Evolutionary conservation across 2,797 vertebrate genomes (phyloP).

Genomic region (Alauda arvensis): DNA sequence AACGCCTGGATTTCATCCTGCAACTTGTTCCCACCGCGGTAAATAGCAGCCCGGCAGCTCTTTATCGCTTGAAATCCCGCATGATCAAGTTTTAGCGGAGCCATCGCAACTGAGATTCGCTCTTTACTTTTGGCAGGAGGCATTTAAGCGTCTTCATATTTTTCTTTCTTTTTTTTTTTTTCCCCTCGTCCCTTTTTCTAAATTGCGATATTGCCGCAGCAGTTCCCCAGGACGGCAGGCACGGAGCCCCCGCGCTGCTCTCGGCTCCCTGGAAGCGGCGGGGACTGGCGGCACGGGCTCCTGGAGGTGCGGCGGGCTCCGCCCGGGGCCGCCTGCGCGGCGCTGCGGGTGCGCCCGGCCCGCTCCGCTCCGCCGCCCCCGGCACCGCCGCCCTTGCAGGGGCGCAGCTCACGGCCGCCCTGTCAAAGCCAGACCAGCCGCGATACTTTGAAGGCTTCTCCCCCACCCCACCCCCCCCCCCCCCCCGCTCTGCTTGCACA

Average conservation of each 20-base stretch:
- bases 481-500: background rate
- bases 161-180: too few relatives aligned
- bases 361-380: background rate
- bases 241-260: constrained; percentile 61
- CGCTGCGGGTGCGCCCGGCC: background rate
- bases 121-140: constrained; percentile 21
- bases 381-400: constrained; percentile 17
- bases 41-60: background rate
- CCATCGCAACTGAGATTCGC: constrained; percentile 6
- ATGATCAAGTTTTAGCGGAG: constrained; percentile 46
- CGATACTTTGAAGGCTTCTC: constrained; percentile 2
- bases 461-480: background rate
- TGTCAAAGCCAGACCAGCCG: background rate
- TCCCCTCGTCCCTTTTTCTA: too few relatives aligned
- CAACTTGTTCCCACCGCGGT: constrained; percentile 68
- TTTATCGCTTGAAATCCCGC: constrained; percentile 12
- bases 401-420: constrained; percentile 2
- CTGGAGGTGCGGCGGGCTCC: constrained; percentile 49
- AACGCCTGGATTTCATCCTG: constrained; percentile 67
- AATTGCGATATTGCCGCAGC: constrained; percentile 18
- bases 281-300: constrained; percentile 69
- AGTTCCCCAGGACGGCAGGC: constrained; percentile 73
- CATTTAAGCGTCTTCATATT: background rate
- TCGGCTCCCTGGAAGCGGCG: constrained; percentile 70
- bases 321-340: background rate